Conservation (phyloP, 2,888 invertebrate genomes). For the Julus scandinavius region DNA sequence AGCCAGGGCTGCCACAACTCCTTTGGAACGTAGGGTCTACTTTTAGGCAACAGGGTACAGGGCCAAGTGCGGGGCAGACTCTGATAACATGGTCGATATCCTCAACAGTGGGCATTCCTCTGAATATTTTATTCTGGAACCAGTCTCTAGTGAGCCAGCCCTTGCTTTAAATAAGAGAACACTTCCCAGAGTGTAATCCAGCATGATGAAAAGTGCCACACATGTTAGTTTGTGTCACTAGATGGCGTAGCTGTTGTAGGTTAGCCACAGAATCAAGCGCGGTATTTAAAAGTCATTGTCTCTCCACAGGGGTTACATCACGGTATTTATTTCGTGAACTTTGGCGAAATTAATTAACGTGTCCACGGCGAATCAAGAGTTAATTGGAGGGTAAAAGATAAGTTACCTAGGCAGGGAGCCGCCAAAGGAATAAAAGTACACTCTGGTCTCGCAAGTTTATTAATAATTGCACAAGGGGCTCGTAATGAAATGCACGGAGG, state of each 20-base stretch:
- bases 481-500: background rate
- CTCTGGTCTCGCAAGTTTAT: background rate
- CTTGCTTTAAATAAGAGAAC: no score
- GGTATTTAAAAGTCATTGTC: constrained; percentile 1
- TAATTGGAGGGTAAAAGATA: background rate
- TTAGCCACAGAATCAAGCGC: background rate
- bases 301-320: background rate
- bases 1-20: no score
- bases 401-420: background rate
- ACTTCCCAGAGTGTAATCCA: no score
- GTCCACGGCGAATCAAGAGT: constrained; percentile 3
- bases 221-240: background rate
- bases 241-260: background rate
- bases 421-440: background rate
- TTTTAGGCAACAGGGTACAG: no score
- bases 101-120: no score
- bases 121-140: no score
- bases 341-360: constrained; percentile 20
- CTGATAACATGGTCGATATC: no score
- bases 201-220: no score
- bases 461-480: background rate
- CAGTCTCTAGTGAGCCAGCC: no score
- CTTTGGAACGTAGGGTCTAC: no score
- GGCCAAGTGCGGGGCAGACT: no score
- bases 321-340: background rate